Conservation (phyloP, 2,113 vertebrate genomes). For the Prunella himalayana region DNA sequence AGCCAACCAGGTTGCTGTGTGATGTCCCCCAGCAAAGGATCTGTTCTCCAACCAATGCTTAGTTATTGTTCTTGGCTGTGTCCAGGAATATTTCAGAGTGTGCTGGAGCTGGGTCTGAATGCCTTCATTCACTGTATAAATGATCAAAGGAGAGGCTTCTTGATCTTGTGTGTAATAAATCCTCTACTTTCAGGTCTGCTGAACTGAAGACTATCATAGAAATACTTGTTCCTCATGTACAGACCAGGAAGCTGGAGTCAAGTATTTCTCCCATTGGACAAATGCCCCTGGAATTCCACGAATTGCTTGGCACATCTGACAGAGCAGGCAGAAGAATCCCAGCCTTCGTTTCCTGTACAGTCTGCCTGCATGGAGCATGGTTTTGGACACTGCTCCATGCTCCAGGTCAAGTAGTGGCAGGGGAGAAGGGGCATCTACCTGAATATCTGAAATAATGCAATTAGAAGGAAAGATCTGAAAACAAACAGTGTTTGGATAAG, state of each 20-base stretch:
- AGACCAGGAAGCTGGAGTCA: conserved; percentile 47
- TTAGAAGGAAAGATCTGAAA: conserved; percentile 47
- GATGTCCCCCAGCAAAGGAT: not conserved
- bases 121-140: conserved; percentile 35
- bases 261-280: conserved; percentile 58
- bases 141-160: conserved; percentile 38
- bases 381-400: conserved; percentile 34
- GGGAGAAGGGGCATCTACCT: not conserved
- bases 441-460: not conserved
- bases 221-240: conserved; percentile 60
- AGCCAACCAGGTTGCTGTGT: not conserved
- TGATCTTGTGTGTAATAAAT: conserved; percentile 30
- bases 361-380: conserved; percentile 8
- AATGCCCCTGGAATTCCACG: conserved; percentile 67
- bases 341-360: conserved; percentile 4
- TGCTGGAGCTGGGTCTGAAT: conserved; percentile 23
- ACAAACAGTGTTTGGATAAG: not conserved
- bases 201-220: conserved; percentile 70
- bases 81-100: conserved; percentile 2
- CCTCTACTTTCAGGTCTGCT: conserved; percentile 72
- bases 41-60: not conserved
- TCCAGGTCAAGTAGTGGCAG: conserved; percentile 62
- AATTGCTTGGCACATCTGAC: conserved; percentile 73
- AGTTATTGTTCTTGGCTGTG: conserved; percentile 9
- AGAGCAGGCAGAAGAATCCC: conserved; percentile 64